These are phyloP conservation scores for Chydorus sphaericus DNA, from an alignment of 2,888 invertebrate species.

Conservation along the genomic window DNA sequence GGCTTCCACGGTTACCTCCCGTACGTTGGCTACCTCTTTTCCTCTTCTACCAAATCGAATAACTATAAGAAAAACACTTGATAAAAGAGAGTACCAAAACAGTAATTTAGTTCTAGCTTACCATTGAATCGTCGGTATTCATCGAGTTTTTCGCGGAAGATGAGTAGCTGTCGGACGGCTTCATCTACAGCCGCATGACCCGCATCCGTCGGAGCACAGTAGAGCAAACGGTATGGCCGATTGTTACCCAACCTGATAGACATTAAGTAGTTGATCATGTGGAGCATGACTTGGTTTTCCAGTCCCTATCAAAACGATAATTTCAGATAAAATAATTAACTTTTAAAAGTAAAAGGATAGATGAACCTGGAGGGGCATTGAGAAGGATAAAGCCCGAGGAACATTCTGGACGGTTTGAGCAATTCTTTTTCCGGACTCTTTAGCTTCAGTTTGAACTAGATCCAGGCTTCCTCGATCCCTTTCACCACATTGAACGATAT, in stretches of 20 bases:
- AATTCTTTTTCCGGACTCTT: not conserved
- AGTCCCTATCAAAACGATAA: not conserved
- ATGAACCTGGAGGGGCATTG: not conserved
- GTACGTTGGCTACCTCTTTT: not conserved
- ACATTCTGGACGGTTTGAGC: not conserved
- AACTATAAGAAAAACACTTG: not conserved
- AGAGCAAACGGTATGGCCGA: not conserved
- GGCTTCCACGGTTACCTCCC: not conserved
- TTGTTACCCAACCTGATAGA: not conserved
- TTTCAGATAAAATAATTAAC: no score
- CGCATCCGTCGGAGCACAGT: not conserved
- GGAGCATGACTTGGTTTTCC: not conserved
- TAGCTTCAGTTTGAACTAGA: not conserved
- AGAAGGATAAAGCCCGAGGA: not conserved
- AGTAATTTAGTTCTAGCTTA: not conserved
- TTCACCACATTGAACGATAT: not conserved
- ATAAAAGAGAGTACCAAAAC: not conserved
- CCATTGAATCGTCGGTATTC: not conserved
- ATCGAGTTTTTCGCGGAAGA: not conserved
- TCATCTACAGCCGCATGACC: not conserved
- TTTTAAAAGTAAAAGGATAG: not conserved
- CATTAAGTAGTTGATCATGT: not conserved
- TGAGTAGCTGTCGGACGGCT: not conserved
- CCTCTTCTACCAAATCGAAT: not conserved
- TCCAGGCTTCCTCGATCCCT: not conserved